Conservation (phyloP, 1,140 invertebrate species). For the Episyrphus balteatus region DNA sequence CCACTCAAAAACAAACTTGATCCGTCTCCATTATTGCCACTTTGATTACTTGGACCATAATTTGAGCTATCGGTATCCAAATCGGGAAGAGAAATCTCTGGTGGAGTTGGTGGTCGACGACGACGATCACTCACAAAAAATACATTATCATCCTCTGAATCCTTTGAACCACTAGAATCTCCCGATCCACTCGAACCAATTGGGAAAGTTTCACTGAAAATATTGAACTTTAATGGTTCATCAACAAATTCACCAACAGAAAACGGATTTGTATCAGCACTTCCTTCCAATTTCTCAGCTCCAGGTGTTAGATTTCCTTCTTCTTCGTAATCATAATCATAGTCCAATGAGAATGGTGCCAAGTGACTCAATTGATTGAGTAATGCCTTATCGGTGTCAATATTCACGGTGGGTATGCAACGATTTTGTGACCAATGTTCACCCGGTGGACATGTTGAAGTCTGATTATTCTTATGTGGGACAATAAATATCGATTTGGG, state of each 20-base stretch:
- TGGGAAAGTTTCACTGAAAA: constrained; percentile 26
- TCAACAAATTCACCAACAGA: constrained; percentile 5
- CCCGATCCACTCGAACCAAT: constrained; percentile 9
- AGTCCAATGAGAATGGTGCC: constrained; percentile 1
- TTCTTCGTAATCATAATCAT: constrained; percentile 12
- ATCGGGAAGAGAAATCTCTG: background rate
- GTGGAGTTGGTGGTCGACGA: background rate
- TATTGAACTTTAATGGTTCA: constrained; percentile 31
- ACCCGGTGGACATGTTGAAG: constrained; percentile 12
- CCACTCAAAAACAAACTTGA: constrained; percentile 8
- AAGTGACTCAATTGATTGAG: constrained; percentile 2
- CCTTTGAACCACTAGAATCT: constrained; percentile 1
- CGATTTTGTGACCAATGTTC: constrained; percentile 22
- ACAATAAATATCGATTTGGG: constrained; percentile 33
- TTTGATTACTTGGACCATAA: background rate
- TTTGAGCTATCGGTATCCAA: background rate
- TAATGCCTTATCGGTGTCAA: constrained; percentile 17
- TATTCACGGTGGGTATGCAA: constrained; percentile 24
- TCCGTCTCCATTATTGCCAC: background rate
- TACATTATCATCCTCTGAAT: background rate
- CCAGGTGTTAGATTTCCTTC: constrained; percentile 4
- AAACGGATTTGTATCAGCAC: background rate
- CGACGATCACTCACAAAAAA: too few relatives aligned
- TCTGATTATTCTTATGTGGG: constrained; percentile 14
- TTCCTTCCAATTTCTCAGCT: constrained; percentile 9